Conservation (phyloP, 2,797 vertebrate genomes). For the Emydoidea blandingii region DNA sequence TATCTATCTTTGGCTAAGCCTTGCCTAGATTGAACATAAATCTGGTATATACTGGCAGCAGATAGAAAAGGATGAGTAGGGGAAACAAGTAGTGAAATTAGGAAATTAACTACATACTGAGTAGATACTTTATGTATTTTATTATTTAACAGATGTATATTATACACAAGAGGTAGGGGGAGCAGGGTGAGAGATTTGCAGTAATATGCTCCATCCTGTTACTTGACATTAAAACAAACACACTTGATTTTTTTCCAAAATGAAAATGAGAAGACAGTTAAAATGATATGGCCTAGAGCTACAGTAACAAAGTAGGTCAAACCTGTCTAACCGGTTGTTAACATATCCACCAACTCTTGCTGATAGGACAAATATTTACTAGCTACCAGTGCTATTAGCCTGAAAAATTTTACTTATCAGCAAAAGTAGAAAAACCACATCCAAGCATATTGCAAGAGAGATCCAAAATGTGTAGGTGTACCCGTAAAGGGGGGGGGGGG, state of each 20-base stretch:
- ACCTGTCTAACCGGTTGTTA: neutral
- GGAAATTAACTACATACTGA: neutral
- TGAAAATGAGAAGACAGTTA: neutral
- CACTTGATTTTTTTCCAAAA: neutral
- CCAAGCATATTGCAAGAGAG: neutral
- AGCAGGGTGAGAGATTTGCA: neutral
- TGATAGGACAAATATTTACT: neutral
- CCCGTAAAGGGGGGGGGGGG: neutral
- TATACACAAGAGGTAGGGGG: neutral
- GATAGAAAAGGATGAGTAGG: neutral
- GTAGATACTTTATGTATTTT: neutral
- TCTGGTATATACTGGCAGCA: neutral
- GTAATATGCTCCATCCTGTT: neutral
- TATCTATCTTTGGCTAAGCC: neutral
- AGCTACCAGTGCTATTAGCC: neutral
- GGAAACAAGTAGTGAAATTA: neutral
- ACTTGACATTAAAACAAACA: neutral
- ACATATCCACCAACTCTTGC: neutral
- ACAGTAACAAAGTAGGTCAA: neutral
- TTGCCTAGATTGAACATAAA: neutral
- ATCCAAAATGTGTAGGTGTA: constrained; percentile 4
- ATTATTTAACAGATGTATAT: neutral
- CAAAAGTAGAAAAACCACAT: neutral
- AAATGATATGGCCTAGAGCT: neutral
- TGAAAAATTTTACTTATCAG: neutral